Evolutionary conservation across 2,113 vertebrate species (phyloP).

Genomic region (Calidris pugnax): DNA sequence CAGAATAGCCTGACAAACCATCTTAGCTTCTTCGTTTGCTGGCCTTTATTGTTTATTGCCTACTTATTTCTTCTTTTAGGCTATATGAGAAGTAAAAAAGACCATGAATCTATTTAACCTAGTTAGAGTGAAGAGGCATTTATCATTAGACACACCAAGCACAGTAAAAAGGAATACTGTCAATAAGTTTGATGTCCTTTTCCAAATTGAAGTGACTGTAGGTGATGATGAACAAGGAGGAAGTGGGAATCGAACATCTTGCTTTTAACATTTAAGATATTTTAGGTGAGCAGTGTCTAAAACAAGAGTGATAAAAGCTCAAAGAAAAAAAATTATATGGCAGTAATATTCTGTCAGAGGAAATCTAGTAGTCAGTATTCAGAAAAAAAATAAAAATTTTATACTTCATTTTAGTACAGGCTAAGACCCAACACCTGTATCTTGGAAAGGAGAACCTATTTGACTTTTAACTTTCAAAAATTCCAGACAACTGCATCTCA

Average conservation of each 20-base stretch:
- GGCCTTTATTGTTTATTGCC: not conserved
- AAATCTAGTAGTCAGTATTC: not conserved
- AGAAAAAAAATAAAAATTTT: not conserved
- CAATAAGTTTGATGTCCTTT: not conserved
- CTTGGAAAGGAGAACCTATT: not conserved
- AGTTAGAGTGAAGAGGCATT: not conserved
- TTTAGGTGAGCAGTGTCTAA: not conserved
- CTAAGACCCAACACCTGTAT: not conserved
- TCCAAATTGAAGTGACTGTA: not conserved
- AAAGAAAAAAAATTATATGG: not conserved
- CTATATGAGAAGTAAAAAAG: not conserved
- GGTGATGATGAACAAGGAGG: not conserved
- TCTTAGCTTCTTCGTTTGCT: not conserved
- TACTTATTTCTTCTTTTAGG: not conserved
- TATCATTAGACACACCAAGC: slow-evolving; percentile 7
- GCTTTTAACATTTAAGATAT: not conserved
- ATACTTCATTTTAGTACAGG: not conserved
- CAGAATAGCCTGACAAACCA: not conserved
- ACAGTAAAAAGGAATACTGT: not conserved
- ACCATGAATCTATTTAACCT: slow-evolving; percentile 4
- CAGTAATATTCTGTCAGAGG: not conserved
- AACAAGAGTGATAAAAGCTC: not conserved
- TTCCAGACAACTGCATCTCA: not conserved
- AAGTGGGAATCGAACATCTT: not conserved
- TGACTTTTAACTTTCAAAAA: not conserved